Evolutionary conservation across 1,140 invertebrate species (phyloP), one percentile per base, ranked within the genome.

Genomic region (Drosophila carrolli): DNA sequence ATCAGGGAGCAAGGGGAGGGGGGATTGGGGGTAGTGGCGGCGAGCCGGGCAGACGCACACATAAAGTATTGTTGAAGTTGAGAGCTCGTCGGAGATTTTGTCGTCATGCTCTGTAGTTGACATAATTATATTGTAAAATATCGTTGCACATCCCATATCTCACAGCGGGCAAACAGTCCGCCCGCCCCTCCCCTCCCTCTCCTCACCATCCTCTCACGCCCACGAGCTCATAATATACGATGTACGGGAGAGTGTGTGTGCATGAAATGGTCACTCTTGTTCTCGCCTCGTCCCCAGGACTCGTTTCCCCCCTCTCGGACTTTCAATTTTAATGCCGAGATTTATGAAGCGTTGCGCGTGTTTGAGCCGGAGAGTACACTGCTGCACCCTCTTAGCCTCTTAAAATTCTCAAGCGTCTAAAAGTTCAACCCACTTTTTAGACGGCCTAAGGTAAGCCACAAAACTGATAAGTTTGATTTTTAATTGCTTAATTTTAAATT

Each of bases 61-160:
- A 86, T 66, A 86, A 82, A 85, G 83, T 75, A 88, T 82, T 86
- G 82, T 81, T 75, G 68, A 84, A 78, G 82, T 67, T 71, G 61
- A 82, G 71, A 81, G 83, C 82, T 85, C 75, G 75, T 71, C 66
- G 78, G 75, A 82, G 82, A 85, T 85, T 88, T 82, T 75, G 82
- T 71, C 75, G 61, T 75, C 74, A 76, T 73, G 53, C 75, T 78
- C 75, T 86, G 82, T 57, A 86, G 78, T 78, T 85, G 82, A 86
- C 82, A 86, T 86, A 85, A 86, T 85, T 85, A 85, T 85, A 85
- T 88, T 88, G 82, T 85, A 82, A 88, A 85, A 85, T 85, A 88
- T 85, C 70, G 74, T 82, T 82, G 65, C 78, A 78, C 74, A 78
- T 54, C 66, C 63, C 59, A 47, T 53, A 59, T 43, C 65, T 46